Base-by-base conservation (phyloP, 2,113 vertebrate genomes). In the Syngnathus scovelli region DNA sequence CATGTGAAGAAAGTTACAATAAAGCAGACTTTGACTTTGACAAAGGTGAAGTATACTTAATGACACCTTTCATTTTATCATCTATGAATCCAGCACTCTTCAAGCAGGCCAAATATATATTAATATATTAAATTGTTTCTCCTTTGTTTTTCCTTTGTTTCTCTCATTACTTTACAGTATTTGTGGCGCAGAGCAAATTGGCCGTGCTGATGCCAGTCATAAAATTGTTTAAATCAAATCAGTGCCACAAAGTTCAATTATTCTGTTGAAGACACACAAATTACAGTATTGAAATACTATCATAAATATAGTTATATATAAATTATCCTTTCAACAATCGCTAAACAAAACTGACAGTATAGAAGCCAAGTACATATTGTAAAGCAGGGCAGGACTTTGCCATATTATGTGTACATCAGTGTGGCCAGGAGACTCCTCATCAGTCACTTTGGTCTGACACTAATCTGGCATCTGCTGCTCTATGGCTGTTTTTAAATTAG, bases 161-260 rank as follows among this genome's bases (percentile, higher is more conserved):
- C 77, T 76, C 38, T 72, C 78, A 67, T 74, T 48, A 60, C 62
- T 72, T 77, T 73, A 71, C 70, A 79, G 66, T 61, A 76, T 66
- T 59, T 58, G 49, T 48, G 71, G 75, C 79, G 79, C 71, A 67
- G 70, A 77, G 76, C 77, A 82, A 80, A 77, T 79, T 61, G 51
- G 33, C 36, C 66, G 64, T 77, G 82, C 74, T 66, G 74, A 74
- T 72, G 70, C 68, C 81, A 75, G 73, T 82, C 81, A 86, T 79
- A 74, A 62, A 89, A 84, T 86, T 86, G 79, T 74, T 72, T 72
- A 77, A 85, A 87, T 83, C 39, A 58, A 86, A 89, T 87, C 79
- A 81, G 69, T 70, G 73, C 80, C 71, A 81, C 55, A 76, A 71
- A 75, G 75, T 71, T 67, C 64, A 69, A 46, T 59, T n/a, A 61